Percentiles rank a stretch among this genome's conserved stretches.
These are phyloP conservation scores for Himantopus leucocephalus DNA, from an alignment of 2,113 vertebrate species.

Conservation along the genomic window DNA sequence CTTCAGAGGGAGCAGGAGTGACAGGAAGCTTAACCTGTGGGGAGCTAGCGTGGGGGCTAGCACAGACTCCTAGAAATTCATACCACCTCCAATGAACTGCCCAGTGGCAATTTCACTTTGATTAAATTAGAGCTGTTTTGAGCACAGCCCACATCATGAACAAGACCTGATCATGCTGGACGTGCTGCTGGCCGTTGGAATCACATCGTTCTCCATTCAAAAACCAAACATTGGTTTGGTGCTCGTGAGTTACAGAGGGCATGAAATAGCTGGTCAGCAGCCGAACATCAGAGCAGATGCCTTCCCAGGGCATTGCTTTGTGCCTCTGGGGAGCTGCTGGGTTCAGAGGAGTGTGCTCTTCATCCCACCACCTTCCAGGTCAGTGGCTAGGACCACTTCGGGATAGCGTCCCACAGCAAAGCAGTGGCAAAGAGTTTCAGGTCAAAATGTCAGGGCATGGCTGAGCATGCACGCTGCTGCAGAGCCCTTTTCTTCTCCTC, in stretches of 20 bases:
- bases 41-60: not conserved
- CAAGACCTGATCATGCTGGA: not conserved
- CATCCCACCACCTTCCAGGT: not conserved
- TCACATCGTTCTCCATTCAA: not conserved
- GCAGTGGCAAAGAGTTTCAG: not conserved
- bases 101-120: not conserved
- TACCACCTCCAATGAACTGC: not conserved
- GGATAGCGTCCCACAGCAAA: not conserved
- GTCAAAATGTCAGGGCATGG: not conserved
- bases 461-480: not conserved
- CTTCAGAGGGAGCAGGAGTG: not conserved
- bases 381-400: no score
- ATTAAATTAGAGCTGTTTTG: not conserved
- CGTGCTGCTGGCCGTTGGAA: accelerated
- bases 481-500: not conserved
- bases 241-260: not conserved
- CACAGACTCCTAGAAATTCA: not conserved
- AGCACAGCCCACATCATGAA: not conserved
- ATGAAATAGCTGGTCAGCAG: not conserved
- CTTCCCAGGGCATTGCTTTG: not conserved
- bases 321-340: not conserved
- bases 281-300: not conserved
- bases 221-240: not conserved
- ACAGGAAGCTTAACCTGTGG: not conserved
- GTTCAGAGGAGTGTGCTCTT: not conserved